Base-by-base conservation (phyloP, 2,888 invertebrate species). In the Amorpha juglandis region DNA sequence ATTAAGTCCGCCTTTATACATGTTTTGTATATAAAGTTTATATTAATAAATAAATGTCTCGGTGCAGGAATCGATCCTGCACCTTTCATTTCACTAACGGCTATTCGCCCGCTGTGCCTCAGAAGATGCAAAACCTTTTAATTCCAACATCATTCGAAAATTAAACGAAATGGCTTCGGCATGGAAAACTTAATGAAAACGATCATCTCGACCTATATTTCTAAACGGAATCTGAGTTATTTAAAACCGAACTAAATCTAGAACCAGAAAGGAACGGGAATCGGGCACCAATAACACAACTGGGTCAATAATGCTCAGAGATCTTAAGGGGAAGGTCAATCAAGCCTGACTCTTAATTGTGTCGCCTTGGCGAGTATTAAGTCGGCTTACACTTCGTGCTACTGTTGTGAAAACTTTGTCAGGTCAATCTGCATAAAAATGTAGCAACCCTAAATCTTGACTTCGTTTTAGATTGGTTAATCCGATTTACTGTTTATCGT, bases 401-500 rank as follows among this genome's bases (percentile, higher is more conserved):
- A 73, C 70, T 71, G 71, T 77, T 81, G 76, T 78, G 77, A 79
- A 81, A 86, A 85, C 79, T 84, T 86, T 72, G 67, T 69, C 68
- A 77, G 81, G 80, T 83, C 72, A 85, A 88, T 84, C 80, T 87
- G 79, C 83, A 84, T 88, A 84, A 86, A 55, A 58, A 58, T 19
- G 11, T 42, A 38, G 38, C 80, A 82, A 71, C 79, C 77, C 78
- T 78, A 65, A 76, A 72, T 67, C 70, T 70, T 67, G 58, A 53
- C 70, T 65, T 67, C 72, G 78, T 79, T 82, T 78, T 58, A 19
- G 73, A 79, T 3, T 27, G 27, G 72, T 71, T 77, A 84, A 86
- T 80, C 79, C 77, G 71, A 75, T 83, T 84, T 79, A 58, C 42
- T 58, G 42, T 58, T 58, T 58, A 42, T 42, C 11, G 38, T 58